Conservation (phyloP, 2,888 invertebrate genomes). For the Hymenopus coronatus region DNA sequence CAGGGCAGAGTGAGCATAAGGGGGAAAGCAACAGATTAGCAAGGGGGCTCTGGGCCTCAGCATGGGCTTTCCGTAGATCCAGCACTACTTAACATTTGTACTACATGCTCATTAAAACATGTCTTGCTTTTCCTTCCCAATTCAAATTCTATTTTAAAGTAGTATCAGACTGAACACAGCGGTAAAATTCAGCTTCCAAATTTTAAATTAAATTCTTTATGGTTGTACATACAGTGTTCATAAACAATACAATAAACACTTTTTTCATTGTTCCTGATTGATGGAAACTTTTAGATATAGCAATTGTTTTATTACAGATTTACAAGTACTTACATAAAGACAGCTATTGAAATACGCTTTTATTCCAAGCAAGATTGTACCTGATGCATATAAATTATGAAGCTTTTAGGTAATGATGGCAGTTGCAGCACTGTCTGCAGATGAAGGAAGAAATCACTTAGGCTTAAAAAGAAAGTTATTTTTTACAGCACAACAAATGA, state of each 20-base stretch:
- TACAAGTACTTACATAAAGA: no score
- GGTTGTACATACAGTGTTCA: background rate
- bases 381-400: no score
- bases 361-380: no score
- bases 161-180: background rate
- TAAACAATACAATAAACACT: background rate
- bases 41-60: slow-evolving; percentile 33
- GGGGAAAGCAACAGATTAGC: slow-evolving; percentile 51
- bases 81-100: background rate
- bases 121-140: background rate
- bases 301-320: no score
- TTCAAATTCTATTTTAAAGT: background rate
- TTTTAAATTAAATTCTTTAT: background rate
- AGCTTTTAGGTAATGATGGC: no score
- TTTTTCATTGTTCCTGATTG: background rate
- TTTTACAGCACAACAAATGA: no score
- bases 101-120: slow-evolving; percentile 9
- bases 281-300: background rate
- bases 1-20: slow-evolving; percentile 36
- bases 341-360: no score
- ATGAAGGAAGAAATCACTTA: no score
- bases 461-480: no score
- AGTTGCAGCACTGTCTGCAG: no score
- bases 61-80: background rate
- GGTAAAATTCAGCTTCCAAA: background rate